Evolutionary conservation across 2,888 invertebrate genomes (phyloP).

Genomic region (Nowickia ferox): DNA sequence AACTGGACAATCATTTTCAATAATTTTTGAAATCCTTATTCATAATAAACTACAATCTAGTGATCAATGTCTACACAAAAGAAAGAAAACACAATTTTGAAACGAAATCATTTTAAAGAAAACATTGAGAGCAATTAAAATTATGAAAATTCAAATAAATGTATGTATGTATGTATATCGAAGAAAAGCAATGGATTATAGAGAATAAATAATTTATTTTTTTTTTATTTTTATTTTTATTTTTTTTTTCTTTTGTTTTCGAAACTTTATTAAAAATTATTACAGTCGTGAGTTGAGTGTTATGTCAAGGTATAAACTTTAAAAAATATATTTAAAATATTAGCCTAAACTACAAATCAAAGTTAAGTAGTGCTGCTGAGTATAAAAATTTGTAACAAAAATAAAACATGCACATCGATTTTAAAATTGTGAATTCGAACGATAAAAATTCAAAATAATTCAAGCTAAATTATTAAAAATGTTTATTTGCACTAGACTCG

Average conservation of each 20-base stretch:
- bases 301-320: constrained; percentile 9
- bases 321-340: neutral
- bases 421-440: neutral
- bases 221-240: too few relatives aligned
- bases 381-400: neutral
- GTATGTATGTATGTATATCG: too few relatives aligned
- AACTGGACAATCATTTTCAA: constrained; percentile 32
- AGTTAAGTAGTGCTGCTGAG: constrained; percentile 32
- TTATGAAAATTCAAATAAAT: too few relatives aligned
- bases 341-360: constrained; percentile 2
- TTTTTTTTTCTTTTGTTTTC: neutral
- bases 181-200: too few relatives aligned
- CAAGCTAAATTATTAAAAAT: constrained; percentile 42
- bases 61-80: constrained; percentile 53
- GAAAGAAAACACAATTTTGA: constrained; percentile 9
- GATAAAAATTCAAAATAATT: constrained; percentile 29
- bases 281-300: constrained; percentile 26
- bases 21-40: constrained; percentile 22
- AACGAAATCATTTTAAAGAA: neutral
- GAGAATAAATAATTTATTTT: too few relatives aligned
- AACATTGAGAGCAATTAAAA: neutral
- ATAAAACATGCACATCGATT: neutral
- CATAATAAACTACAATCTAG: constrained; percentile 49
- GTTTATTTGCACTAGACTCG: constrained; percentile 3
- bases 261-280: constrained; percentile 29